A percentile compares a stretch with the other conserved stretches of the same genome.
These are phyloP conservation scores for Polyergus mexicanus DNA, from an alignment of 1,140 invertebrate species.

Conservation along the genomic window DNA sequence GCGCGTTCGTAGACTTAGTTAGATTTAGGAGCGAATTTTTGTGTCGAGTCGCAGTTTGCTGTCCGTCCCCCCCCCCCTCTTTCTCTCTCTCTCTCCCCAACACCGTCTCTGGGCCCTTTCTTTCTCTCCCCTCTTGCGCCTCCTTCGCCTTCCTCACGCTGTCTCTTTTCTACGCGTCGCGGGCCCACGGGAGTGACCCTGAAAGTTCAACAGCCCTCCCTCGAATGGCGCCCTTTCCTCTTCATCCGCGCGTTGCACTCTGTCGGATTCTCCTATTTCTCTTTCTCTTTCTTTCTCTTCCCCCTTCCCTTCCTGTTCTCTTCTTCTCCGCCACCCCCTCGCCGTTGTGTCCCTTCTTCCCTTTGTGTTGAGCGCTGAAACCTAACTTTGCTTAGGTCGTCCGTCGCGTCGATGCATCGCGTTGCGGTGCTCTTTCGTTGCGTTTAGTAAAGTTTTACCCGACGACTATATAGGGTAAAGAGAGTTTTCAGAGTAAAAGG, in stretches of 20 bases:
- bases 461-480: conserved; percentile 1
- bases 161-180: conserved; percentile 63
- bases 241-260: conserved; percentile 46
- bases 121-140: neutral
- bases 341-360: conserved; percentile 68
- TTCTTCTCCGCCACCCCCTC: conserved; percentile 42
- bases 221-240: conserved; percentile 70
- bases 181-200: conserved; percentile 80
- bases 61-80: neutral
- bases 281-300: neutral
- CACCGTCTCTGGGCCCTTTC: neutral
- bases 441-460: neutral
- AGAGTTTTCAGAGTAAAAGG: neutral
- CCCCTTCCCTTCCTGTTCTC: neutral
- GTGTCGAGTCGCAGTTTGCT: conserved; percentile 58
- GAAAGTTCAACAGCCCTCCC: conserved; percentile 85
- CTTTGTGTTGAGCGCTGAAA: conserved; percentile 76
- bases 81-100: neutral
- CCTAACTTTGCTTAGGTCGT: conserved; percentile 78
- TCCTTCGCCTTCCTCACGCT: conserved; percentile 42
- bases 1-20: conserved; percentile 62
- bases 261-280: conserved; percentile 23
- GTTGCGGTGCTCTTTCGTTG: neutral
- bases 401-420: conserved; percentile 52
- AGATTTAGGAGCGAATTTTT: conserved; percentile 80